A percentile compares a stretch with the other conserved stretches of the same genome.
Conservation (phyloP, 1,140 invertebrate genomes). For the Procambarus virginalis region DNA sequence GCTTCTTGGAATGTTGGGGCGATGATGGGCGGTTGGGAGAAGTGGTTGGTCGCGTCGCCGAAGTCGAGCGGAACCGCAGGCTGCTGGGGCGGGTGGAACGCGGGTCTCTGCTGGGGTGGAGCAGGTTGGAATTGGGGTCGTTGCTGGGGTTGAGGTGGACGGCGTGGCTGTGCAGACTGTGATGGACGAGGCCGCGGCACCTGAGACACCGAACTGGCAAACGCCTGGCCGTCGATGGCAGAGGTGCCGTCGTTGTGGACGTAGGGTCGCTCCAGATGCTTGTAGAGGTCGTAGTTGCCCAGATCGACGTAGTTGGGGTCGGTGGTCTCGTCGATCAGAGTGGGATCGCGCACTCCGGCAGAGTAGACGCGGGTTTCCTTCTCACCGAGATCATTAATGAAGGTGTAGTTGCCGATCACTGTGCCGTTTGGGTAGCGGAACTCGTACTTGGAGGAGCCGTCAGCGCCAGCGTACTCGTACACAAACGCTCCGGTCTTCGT, state of each 20-base stretch:
- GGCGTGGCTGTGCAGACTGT: background rate
- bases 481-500: slow-evolving; percentile 46
- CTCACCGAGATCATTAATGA: slow-evolving; percentile 48
- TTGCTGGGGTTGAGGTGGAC: background rate
- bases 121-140: background rate
- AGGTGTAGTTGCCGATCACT: slow-evolving; percentile 44
- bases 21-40: background rate
- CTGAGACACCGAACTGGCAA: background rate
- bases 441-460: slow-evolving; percentile 49
- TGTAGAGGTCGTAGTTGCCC: slow-evolving; percentile 47
- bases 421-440: slow-evolving; percentile 48
- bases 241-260: slow-evolving; percentile 14
- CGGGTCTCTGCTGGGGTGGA: background rate
- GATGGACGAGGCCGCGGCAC: no score
- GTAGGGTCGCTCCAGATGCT: slow-evolving; percentile 39
- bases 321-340: slow-evolving; percentile 39
- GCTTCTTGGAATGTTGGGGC: background rate
- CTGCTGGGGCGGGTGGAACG: no score
- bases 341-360: slow-evolving; percentile 1
- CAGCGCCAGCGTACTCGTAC: slow-evolving; percentile 55
- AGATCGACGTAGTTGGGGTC: slow-evolving; percentile 54
- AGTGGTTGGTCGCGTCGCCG: background rate
- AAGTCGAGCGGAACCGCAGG: no score
- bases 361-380: slow-evolving; percentile 35
- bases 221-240: background rate